Base-by-base conservation (phyloP, 2,113 vertebrate species). In the Eublepharis macularius region DNA sequence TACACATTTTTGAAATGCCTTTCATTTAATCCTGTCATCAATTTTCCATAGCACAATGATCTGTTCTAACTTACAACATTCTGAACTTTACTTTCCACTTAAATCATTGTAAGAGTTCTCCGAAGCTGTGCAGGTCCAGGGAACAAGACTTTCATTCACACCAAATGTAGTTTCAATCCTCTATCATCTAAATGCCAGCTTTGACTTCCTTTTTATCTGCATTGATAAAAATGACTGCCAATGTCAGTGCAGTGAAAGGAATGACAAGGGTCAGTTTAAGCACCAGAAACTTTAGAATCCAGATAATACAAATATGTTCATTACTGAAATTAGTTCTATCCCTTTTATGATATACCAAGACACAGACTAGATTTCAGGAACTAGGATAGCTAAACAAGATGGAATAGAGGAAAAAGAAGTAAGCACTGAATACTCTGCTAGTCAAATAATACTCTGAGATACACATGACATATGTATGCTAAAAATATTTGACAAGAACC, bases 31-130 rank as follows among this genome's bases (percentile, higher is more conserved):
- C 12, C 3, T 88, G 80, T 32, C 54, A 80, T 89, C 65, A 74
- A 41, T 94, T 94, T 91, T 60, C 65, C 14, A 21, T 6, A 76
- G 82, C 17, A 87, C 91, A 93, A 91, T 93, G 2, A 84, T 82
- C 68, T 87, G 54, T 60, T 90, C 6, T 39, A 80, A 81, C 43
- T 83, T 86, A 2, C n/a, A 84, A 77, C 17, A 76, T 29, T 86
- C 12, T 80, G 57, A 78, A 88, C 36, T 24, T 86, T 85, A 80
- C 36, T 89, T 93, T 87, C 39, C 5, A 92, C 45, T 88, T 90
- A 88, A 93, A 94, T 88, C 82, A 45, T 86, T 41, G 90, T 82
- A 76, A 34, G 24, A 72, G 76, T 92, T 93, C 89, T 29, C 87
- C 82, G 86, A 54, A 76, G 81, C 63, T 76, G 16, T 49, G 0